A percentile compares a stretch with the other conserved stretches of the same genome.
phyloP scores from a whole-genome alignment of 1,140 invertebrate species.

The Panagrolaimus sp. region DNA sequence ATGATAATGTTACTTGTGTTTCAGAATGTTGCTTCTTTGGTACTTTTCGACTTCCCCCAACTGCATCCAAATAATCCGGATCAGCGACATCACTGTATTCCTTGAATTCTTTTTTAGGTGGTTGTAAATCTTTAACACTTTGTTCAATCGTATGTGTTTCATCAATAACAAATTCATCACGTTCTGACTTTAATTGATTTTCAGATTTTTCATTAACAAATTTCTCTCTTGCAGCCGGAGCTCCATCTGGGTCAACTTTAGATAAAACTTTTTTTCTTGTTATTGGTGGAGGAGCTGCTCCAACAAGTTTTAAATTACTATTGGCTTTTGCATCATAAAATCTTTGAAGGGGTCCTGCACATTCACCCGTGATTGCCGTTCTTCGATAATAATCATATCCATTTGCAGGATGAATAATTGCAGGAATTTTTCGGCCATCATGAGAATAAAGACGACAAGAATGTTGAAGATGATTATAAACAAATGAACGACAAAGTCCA shows the following conservation, averaged over 20 bases:
- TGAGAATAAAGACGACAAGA: conserved; percentile 38
- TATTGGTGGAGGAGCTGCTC: conserved; percentile 10
- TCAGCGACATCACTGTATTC: conserved; percentile 1
- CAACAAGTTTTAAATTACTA: not conserved
- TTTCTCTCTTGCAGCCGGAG: no score
- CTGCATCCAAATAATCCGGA: no score
- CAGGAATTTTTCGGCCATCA: conserved; percentile 29
- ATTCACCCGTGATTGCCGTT: conserved; percentile 34
- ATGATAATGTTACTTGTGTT: no score
- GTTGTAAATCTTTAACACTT: not conserved
- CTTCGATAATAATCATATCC: conserved; percentile 37
- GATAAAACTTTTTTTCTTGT: not conserved
- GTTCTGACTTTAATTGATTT: not conserved
- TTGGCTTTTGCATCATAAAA: conserved; percentile 18
- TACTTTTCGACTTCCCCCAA: no score
- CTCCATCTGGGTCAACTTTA: no score
- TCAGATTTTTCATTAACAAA: conserved; percentile 11
- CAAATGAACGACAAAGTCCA: conserved; percentile 33
- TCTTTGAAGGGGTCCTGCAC: conserved; percentile 28
- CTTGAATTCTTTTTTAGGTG: not conserved
- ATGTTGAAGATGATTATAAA: conserved; percentile 37
- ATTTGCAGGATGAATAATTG: conserved; percentile 38
- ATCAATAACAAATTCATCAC: conserved; percentile 3
- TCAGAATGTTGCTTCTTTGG: no score
- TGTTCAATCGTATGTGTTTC: not conserved